These are phyloP conservation scores for Danaus plexippus DNA, from an alignment of 1,140 invertebrate species.

Conservation along the genomic window DNA sequence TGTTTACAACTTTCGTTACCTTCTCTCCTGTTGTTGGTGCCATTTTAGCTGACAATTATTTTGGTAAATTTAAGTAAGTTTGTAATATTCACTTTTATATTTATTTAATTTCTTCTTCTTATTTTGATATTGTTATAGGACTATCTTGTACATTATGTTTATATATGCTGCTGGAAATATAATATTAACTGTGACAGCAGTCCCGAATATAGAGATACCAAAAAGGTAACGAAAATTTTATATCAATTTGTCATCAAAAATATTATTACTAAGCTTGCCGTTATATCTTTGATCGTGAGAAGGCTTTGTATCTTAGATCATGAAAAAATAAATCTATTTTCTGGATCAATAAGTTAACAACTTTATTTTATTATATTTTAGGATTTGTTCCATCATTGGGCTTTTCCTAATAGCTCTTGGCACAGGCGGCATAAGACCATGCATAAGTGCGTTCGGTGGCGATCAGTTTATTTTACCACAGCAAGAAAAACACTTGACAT, in stretches of 20 bases:
- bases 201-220: slow-evolving; percentile 73
- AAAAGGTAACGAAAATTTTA: slow-evolving; percentile 70
- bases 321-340: neutral
- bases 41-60: slow-evolving; percentile 87
- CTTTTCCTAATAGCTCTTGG: slow-evolving; percentile 82
- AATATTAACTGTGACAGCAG: slow-evolving; percentile 81
- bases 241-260: no score
- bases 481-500: slow-evolving; percentile 71
- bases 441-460: slow-evolving; percentile 90
- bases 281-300: neutral
- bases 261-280: no score
- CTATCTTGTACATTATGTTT: slow-evolving; percentile 90
- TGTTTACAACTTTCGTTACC: slow-evolving; percentile 88
- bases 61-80: slow-evolving; percentile 84
- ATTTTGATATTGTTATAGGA: slow-evolving; percentile 74
- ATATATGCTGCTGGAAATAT: slow-evolving; percentile 90
- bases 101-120: no score
- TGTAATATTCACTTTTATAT: neutral
- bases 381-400: slow-evolving; percentile 69
- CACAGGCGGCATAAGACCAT: slow-evolving; percentile 92
- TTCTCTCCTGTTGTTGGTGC: slow-evolving; percentile 91
- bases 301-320: neutral
- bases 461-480: slow-evolving; percentile 84
- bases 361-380: slow-evolving; percentile 28
- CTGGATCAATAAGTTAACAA: no score